These are phyloP conservation scores for Caerostris extrusa DNA, from an alignment of 1,140 invertebrate genomes.

Conservation along the genomic window DNA sequence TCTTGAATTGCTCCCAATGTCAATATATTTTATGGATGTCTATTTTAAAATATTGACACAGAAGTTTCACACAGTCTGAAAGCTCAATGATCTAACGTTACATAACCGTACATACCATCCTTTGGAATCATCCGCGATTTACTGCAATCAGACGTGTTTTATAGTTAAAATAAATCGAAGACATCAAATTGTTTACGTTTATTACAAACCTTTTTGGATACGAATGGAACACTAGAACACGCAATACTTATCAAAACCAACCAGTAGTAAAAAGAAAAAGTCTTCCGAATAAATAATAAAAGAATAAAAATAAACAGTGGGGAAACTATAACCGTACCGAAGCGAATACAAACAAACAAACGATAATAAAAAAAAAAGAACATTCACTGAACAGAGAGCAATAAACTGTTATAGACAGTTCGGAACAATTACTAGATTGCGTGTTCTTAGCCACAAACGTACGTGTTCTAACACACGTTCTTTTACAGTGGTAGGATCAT, in stretches of 20 bases:
- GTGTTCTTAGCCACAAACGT: background rate
- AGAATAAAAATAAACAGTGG: background rate
- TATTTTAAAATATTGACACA: no score
- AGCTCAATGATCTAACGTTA: no score
- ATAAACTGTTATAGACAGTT: conserved; percentile 43
- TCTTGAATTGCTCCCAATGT: no score
- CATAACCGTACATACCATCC: background rate
- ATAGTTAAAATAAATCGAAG: background rate
- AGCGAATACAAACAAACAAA: background rate
- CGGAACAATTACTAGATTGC: conserved; percentile 38
- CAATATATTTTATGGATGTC: no score
- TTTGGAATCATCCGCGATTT: background rate
- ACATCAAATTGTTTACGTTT: background rate
- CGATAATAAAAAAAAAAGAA: background rate
- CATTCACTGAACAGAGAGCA: conserved; percentile 26
- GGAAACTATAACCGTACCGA: background rate
- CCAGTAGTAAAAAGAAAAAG: background rate
- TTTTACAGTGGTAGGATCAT: background rate
- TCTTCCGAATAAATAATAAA: background rate
- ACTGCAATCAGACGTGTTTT: background rate
- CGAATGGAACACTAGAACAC: background rate
- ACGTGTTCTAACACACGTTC: conserved; percentile 22
- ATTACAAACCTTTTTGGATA: background rate
- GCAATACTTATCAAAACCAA: background rate
- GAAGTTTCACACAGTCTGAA: no score